A percentile compares a stretch with the other conserved stretches of the same genome.
Evolutionary conservation across 2,888 invertebrate genomes (phyloP).

Genomic region (Sphaeridia pumilis): DNA sequence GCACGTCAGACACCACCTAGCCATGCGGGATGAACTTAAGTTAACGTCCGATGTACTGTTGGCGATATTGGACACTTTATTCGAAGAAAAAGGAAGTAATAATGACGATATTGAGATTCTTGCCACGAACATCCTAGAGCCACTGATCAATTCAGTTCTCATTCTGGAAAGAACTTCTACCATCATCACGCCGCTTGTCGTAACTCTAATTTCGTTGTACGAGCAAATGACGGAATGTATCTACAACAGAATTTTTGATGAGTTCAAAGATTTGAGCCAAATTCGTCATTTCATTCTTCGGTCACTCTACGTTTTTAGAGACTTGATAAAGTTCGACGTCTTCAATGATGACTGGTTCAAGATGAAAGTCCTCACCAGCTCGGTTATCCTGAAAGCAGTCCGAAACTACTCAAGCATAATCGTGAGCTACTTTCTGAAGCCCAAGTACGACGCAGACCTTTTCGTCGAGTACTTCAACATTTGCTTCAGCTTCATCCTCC

Average conservation of each 20-base stretch:
- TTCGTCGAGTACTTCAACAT: constrained; percentile 69
- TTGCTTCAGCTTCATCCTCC: constrained; percentile 67
- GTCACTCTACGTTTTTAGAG: constrained; percentile 66
- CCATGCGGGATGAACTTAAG: constrained; percentile 65
- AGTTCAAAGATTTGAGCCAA: constrained; percentile 55
- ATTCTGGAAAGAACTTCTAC: constrained; percentile 67
- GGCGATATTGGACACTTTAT: constrained; percentile 16
- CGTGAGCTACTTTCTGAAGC: constrained; percentile 10
- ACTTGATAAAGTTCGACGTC: constrained; percentile 64
- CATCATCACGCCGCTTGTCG: constrained; percentile 56
- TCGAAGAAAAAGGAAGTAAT: neutral
- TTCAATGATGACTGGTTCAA: constrained; percentile 86
- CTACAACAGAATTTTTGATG: constrained; percentile 55
- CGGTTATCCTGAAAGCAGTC: constrained; percentile 68
- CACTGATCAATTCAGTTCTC: constrained; percentile 71
- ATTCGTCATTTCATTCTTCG: constrained; percentile 69
- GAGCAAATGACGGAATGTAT: constrained; percentile 78
- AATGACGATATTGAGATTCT: constrained; percentile 67
- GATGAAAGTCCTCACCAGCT: constrained; percentile 76
- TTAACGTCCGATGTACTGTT: constrained; percentile 70
- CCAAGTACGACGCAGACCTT: constrained; percentile 38
- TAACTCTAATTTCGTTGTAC: constrained; percentile 71
- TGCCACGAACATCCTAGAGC: constrained; percentile 66
- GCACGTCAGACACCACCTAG: constrained; percentile 70
- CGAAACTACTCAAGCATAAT: constrained; percentile 58